Evolutionary conservation across 2,797 vertebrate genomes (phyloP).

Genomic region (Loriculus beryllinus): DNA sequence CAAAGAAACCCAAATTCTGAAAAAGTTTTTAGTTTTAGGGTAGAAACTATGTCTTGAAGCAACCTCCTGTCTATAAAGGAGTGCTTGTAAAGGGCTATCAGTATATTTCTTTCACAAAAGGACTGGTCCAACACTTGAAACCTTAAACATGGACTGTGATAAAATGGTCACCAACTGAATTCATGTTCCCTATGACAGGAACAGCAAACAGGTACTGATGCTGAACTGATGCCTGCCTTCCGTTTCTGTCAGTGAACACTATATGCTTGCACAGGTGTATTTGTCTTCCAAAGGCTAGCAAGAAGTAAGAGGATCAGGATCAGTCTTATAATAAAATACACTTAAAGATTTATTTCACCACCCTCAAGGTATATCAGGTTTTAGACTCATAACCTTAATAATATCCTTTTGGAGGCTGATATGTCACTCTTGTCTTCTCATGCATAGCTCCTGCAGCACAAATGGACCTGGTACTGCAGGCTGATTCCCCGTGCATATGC

Average conservation of each 20-base stretch:
- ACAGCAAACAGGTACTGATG: not conserved
- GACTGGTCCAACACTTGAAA: not conserved
- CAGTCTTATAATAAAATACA: not conserved
- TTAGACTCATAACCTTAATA: not conserved
- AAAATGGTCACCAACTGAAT: not conserved
- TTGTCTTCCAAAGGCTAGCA: constrained; percentile 3
- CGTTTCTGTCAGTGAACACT: not conserved
- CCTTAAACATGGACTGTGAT: not conserved
- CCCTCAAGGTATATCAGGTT: not conserved
- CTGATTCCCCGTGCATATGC: not conserved
- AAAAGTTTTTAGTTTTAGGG: not conserved
- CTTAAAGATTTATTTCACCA: not conserved
- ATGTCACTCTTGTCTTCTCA: not conserved
- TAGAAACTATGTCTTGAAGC: not conserved
- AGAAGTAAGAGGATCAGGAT: not conserved
- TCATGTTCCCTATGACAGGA: not conserved
- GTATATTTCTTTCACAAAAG: not conserved
- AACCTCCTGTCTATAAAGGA: not conserved
- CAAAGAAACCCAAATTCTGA: not conserved
- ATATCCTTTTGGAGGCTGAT: not conserved
- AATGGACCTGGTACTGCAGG: not conserved
- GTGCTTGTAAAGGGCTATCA: not conserved
- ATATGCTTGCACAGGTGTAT: not conserved
- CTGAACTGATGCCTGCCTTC: not conserved
- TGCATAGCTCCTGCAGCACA: not conserved